phyloP scores from a whole-genome alignment of 2,797 vertebrate genomes.

The Sorex maritimensis region DNA sequence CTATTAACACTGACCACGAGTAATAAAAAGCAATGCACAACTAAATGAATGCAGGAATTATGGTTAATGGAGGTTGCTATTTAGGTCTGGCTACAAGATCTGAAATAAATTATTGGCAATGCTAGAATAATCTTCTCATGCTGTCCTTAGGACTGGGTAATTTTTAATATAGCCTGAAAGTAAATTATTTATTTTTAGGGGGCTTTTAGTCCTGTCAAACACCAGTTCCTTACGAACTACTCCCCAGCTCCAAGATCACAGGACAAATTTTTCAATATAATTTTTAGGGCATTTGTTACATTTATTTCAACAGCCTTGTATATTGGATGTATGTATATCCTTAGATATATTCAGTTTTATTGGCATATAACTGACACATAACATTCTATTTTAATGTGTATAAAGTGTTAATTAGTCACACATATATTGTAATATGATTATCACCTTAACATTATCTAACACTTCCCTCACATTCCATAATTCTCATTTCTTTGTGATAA shows the following conservation, averaged over 20 bases:
- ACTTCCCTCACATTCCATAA: too few relatives aligned
- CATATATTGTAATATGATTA: too few relatives aligned
- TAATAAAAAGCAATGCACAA: slow-evolving; percentile 84
- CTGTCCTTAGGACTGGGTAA: background rate
- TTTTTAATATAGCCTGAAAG: slow-evolving; percentile 57
- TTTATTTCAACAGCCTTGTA: too few relatives aligned
- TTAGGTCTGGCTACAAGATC: slow-evolving; percentile 79
- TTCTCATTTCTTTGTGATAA: too few relatives aligned
- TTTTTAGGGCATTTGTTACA: too few relatives aligned
- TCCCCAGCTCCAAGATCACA: background rate
- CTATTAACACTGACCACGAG: slow-evolving; percentile 80
- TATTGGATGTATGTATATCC: too few relatives aligned
- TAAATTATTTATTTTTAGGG: slow-evolving; percentile 70
- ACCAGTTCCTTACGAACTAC: slow-evolving; percentile 52
- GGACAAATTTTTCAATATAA: background rate
- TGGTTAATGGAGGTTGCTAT: slow-evolving; percentile 79
- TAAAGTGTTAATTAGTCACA: too few relatives aligned
- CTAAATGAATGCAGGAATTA: slow-evolving; percentile 85
- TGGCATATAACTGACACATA: too few relatives aligned
- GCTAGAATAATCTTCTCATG: slow-evolving; percentile 78
- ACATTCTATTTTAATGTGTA: too few relatives aligned
- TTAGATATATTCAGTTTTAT: too few relatives aligned
- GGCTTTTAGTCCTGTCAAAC: slow-evolving; percentile 71
- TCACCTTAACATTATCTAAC: too few relatives aligned
- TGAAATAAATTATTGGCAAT: slow-evolving; percentile 75